Percentiles rank a stretch among this genome's conserved stretches.
Conservation (phyloP, 1,140 invertebrate genomes). For the Odontomachus brunneus region DNA sequence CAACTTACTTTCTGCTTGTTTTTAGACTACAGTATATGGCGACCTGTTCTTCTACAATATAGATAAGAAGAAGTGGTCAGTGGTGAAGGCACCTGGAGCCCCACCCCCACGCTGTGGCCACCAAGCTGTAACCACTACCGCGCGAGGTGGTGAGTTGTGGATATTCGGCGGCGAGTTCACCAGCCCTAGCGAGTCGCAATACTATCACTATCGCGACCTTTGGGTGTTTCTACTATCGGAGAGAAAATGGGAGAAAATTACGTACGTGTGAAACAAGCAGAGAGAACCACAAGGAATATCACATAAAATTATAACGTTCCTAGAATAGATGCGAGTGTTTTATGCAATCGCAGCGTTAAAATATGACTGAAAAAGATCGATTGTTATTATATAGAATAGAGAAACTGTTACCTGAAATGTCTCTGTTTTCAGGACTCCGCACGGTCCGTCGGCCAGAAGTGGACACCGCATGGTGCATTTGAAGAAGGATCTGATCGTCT, state of each 20-base stretch:
- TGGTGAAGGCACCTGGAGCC: constrained; percentile 91
- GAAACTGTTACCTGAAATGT: too few relatives aligned
- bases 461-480: constrained; percentile 95
- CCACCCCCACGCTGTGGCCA: constrained; percentile 95
- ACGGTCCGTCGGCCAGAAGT: constrained; percentile 94
- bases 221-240: constrained; percentile 93
- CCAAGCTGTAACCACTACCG: constrained; percentile 91
- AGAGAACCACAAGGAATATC: background rate
- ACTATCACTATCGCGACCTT: constrained; percentile 97
- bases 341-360: background rate
- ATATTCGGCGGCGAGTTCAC: constrained; percentile 97
- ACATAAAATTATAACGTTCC: background rate
- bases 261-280: constrained; percentile 81
- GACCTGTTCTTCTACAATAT: constrained; percentile 95
- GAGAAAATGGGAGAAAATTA: constrained; percentile 95
- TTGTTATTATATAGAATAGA: too few relatives aligned
- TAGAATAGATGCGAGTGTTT: background rate
- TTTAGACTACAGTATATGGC: constrained; percentile 92
- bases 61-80: constrained; percentile 92
- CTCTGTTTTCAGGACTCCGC: constrained; percentile 85
- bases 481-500: constrained; percentile 93
- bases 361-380: background rate
- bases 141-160: constrained; percentile 90
- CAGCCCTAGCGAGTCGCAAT: constrained; percentile 95
- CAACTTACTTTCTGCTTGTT: constrained; percentile 48